These are phyloP conservation scores for Pseudomyrmex sp. DNA, from an alignment of 1,140 invertebrate genomes.

Conservation along the genomic window DNA sequence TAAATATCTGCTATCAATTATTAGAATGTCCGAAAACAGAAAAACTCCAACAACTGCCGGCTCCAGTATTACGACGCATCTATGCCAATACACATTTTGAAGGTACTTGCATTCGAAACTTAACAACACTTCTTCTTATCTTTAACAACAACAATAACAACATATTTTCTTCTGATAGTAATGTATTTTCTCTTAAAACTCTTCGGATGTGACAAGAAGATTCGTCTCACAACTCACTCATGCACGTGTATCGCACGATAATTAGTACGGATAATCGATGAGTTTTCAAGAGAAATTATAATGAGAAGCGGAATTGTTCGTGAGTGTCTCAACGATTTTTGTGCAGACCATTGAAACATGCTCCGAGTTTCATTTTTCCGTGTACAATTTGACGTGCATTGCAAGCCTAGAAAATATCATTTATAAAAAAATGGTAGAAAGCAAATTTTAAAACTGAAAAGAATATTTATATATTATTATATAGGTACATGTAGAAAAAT, in stretches of 20 bases:
- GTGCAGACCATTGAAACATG: neutral
- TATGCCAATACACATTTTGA: conserved; percentile 20
- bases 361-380: conserved; percentile 16
- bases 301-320: conserved; percentile 24
- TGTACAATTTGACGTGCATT: conserved; percentile 30
- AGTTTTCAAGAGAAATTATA: conserved; percentile 23
- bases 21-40: conserved; percentile 33
- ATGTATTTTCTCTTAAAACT: conserved; percentile 62
- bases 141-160: conserved; percentile 82
- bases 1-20: conserved; percentile 18
- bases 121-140: conserved; percentile 78
- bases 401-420: conserved; percentile 28
- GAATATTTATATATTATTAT: neutral
- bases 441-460: conserved; percentile 2
- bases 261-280: conserved; percentile 42
- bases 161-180: conserved; percentile 71
- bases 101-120: conserved; percentile 54
- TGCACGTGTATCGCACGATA: conserved; percentile 13
- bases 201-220: conserved; percentile 13
- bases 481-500: too few species aligned
- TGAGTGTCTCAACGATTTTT: neutral
- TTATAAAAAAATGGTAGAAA: conserved; percentile 3
- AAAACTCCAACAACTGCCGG: conserved; percentile 37
- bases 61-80: conserved; percentile 39
- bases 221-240: conserved; percentile 15